Conservation (phyloP, 2,113 vertebrate genomes). For the Eulemur rufifrons region DNA sequence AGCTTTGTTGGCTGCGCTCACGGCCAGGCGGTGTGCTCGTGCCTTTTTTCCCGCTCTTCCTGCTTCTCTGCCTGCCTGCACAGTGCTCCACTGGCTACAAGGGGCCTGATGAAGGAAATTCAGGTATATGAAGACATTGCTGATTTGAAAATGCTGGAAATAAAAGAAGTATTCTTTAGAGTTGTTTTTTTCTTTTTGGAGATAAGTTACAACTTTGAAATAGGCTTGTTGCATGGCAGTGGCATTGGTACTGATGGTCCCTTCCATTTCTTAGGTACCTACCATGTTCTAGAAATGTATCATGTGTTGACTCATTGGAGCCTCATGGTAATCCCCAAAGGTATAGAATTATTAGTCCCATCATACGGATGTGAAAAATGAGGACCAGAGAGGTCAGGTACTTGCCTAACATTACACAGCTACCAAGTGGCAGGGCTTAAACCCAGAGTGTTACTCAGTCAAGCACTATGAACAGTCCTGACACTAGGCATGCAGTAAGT, state of each 20-base stretch:
- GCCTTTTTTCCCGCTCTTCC: not conserved
- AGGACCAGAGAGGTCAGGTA: not conserved
- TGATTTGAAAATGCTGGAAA: slow-evolving; percentile 15
- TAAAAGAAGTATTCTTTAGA: not conserved
- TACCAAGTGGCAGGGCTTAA: not conserved
- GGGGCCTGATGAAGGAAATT: not conserved
- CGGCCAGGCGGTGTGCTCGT: not conserved
- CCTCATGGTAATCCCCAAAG: not conserved
- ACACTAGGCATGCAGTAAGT: not conserved
- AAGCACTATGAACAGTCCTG: not conserved
- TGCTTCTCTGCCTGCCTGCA: not conserved
- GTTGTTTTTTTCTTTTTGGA: not conserved
- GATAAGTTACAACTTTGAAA: not conserved
- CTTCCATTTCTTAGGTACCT: not conserved
- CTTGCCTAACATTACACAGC: not conserved
- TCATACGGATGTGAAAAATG: not conserved
- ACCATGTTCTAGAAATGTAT: not conserved
- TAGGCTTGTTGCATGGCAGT: not conserved
- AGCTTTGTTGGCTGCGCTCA: not conserved
- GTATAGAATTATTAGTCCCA: not conserved
- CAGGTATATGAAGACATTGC: not conserved
- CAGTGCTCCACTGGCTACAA: not conserved
- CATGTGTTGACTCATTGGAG: not conserved
- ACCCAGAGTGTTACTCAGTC: not conserved
- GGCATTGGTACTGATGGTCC: not conserved